Conservation (phyloP, 2,888 invertebrate genomes). For the Scotopteryx bipunctaria region DNA sequence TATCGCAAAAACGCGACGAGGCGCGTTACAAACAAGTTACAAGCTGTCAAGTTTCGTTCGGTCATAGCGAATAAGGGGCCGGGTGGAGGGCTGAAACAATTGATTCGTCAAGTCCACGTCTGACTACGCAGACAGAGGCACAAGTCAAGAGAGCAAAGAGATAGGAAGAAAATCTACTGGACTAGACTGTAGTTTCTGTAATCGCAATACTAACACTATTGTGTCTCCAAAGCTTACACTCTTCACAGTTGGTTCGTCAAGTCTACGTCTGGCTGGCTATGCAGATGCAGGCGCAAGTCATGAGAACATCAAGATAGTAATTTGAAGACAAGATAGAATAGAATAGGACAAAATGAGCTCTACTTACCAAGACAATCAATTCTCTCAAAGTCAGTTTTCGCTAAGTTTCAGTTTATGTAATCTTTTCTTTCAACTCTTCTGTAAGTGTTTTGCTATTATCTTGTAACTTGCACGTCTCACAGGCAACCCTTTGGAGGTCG, state of each 20-base stretch:
- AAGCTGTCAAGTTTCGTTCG: no score
- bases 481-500: slow-evolving; percentile 67
- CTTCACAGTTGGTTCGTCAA: slow-evolving; percentile 69
- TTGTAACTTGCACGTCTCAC: slow-evolving; percentile 30
- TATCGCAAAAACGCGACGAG: no score
- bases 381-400: background rate
- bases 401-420: no score
- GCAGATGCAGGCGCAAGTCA: slow-evolving; percentile 33
- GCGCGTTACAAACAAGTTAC: no score
- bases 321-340: background rate
- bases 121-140: slow-evolving; percentile 39
- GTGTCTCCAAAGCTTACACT: no score
- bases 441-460: slow-evolving; percentile 27
- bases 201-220: no score
- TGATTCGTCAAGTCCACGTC: slow-evolving; percentile 60
- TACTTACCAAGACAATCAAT: no score
- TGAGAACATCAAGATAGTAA: slow-evolving; percentile 3
- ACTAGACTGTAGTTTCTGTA: no score
- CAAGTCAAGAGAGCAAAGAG: slow-evolving; percentile 26
- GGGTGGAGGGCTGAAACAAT: slow-evolving; percentile 56
- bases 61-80: no score
- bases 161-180: no score
- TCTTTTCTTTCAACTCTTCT: no score
- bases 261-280: slow-evolving; percentile 49
- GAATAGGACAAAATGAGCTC: background rate